A percentile compares a stretch with the other conserved stretches of the same genome.
phyloP scores from a whole-genome alignment of 2,888 invertebrate species.

The Drosophila mimetica region DNA sequence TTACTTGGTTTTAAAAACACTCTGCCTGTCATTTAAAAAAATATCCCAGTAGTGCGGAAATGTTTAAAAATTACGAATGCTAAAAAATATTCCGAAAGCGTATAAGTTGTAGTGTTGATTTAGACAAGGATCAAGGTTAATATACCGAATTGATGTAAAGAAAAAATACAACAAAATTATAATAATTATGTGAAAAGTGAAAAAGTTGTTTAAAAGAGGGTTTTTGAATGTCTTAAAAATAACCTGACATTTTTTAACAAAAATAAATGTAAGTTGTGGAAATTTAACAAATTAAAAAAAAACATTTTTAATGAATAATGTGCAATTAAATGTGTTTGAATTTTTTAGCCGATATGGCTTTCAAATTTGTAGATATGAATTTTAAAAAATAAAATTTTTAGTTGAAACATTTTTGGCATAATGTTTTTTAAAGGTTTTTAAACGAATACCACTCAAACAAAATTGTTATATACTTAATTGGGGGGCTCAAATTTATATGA shows the following conservation, averaged over 20 bases:
- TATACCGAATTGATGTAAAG: neutral
- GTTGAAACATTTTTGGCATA: too few relatives aligned
- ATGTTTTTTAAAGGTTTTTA: too few relatives aligned
- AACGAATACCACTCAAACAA: neutral
- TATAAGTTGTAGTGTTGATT: neutral
- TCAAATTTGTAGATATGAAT: too few relatives aligned
- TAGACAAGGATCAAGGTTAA: neutral
- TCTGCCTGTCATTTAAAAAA: neutral
- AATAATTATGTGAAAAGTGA: neutral
- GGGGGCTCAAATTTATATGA: neutral
- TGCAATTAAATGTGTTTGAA: too few relatives aligned
- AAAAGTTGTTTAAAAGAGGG: constrained; percentile 4
- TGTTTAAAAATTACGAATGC: neutral
- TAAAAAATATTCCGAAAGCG: neutral
- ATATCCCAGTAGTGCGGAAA: constrained; percentile 7
- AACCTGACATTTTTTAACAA: too few relatives aligned
- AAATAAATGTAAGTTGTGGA: neutral
- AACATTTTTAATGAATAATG: too few relatives aligned
- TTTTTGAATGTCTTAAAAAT: neutral
- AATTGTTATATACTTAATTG: neutral
- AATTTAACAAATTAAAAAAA: too few relatives aligned
- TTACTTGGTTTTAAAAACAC: constrained; percentile 42
- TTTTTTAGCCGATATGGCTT: too few relatives aligned
- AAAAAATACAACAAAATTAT: neutral
- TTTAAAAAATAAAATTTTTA: too few relatives aligned